Evolutionary conservation across 1,140 invertebrate species (phyloP).

Genomic region (Lycorma delicatula): DNA sequence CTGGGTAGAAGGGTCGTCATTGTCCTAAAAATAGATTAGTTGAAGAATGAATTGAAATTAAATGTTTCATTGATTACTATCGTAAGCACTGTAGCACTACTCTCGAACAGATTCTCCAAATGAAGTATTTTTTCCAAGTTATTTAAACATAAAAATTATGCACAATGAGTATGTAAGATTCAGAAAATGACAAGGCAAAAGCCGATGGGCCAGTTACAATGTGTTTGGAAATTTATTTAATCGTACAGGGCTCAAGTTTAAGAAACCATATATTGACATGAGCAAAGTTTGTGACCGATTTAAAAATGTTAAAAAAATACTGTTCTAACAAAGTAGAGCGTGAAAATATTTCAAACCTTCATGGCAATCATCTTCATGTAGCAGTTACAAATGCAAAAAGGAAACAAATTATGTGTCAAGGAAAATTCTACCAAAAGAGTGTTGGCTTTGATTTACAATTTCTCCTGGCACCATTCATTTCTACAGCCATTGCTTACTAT

Average conservation of each 20-base stretch:
- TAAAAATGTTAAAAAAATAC: not conserved
- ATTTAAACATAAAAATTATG: not conserved
- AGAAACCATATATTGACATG: not conserved
- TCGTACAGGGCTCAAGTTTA: not conserved
- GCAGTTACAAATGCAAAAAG: not conserved
- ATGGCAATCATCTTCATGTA: not conserved
- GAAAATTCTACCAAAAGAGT: not conserved
- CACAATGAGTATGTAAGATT: not conserved
- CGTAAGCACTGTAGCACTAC: not conserved
- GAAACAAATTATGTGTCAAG: not conserved
- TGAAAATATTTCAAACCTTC: not conserved
- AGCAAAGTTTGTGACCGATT: not conserved
- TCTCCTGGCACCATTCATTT: not conserved
- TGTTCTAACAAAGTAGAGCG: not conserved
- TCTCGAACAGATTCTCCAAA: not conserved
- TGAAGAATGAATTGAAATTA: not conserved
- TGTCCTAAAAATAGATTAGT: not conserved
- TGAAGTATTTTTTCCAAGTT: not conserved
- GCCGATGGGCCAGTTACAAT: not conserved
- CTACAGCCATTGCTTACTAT: conserved; percentile 7
- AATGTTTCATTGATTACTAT: not conserved
- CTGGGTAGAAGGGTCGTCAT: not conserved
- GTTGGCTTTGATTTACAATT: conserved; percentile 1
- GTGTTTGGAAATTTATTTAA: not conserved
- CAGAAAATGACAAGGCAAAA: not conserved